These are phyloP conservation scores for Drosophila atripex DNA, from an alignment of 2,888 invertebrate genomes.

Conservation along the genomic window DNA sequence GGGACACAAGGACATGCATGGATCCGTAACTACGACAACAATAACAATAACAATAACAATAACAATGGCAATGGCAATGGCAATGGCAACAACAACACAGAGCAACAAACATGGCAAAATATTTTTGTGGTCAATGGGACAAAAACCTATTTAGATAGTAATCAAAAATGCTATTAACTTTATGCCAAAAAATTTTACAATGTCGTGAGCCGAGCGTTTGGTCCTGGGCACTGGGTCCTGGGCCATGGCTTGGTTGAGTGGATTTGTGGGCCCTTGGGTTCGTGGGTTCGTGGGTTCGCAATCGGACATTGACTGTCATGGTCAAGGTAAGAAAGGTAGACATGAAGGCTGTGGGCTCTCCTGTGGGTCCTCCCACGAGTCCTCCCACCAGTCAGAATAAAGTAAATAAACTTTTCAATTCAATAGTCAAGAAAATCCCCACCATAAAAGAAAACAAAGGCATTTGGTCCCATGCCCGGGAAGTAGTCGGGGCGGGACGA, in stretches of 20 bases:
- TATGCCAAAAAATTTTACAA: constrained; percentile 69
- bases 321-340: constrained; percentile 39
- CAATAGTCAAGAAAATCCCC: constrained; percentile 67
- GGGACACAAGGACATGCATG: constrained; percentile 42
- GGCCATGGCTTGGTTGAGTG: background rate
- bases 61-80: constrained; percentile 28
- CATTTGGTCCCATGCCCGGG: constrained; percentile 12
- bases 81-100: constrained; percentile 3
- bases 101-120: constrained; percentile 43
- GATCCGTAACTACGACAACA: constrained; percentile 54
- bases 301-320: constrained; percentile 47
- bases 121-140: constrained; percentile 69
- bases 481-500: background rate
- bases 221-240: background rate
- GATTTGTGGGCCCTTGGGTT: background rate
- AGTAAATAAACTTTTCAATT: constrained; percentile 69
- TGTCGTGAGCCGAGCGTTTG: constrained; percentile 40
- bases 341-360: background rate
- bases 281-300: constrained; percentile 1
- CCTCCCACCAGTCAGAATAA: too few relatives aligned
- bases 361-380: too few relatives aligned
- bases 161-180: constrained; percentile 72
- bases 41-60: constrained; percentile 19
- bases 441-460: constrained; percentile 54
- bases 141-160: constrained; percentile 71